Percentiles rank a stretch among this genome's conserved stretches.
Evolutionary conservation across 2,888 invertebrate species (phyloP).

Genomic region (Aspidiotus rigidus): DNA sequence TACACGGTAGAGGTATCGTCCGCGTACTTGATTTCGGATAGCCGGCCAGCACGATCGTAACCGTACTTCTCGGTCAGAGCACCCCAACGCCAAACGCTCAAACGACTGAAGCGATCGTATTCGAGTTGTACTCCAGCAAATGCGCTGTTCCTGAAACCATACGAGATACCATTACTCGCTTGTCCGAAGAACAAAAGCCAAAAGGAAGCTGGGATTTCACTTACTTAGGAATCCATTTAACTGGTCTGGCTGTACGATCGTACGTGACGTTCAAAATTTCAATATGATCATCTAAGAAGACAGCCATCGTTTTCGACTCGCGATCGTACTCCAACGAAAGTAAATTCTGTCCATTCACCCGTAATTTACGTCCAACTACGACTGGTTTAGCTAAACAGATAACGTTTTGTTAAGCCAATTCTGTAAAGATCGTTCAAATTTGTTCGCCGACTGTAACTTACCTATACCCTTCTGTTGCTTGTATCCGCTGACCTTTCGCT

Average conservation of each 20-base stretch:
- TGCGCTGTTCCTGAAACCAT: constrained; percentile 56
- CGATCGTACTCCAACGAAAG: constrained; percentile 84
- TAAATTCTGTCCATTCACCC: constrained; percentile 85
- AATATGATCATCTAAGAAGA: constrained; percentile 77
- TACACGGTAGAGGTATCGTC: constrained; percentile 85
- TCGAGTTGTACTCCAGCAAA: constrained; percentile 84
- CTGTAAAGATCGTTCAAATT: background rate
- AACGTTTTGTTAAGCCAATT: background rate
- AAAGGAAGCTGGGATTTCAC: background rate
- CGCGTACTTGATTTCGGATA: constrained; percentile 82
- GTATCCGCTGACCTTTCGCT: constrained; percentile 52
- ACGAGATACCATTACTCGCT: no score
- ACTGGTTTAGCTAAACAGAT: constrained; percentile 52
- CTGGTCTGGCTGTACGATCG: constrained; percentile 71
- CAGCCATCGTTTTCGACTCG: constrained; percentile 73
- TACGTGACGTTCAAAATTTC: constrained; percentile 79
- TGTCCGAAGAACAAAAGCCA: constrained; percentile 18
- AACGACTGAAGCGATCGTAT: constrained; percentile 80
- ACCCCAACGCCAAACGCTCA: constrained; percentile 88
- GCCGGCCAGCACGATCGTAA: constrained; percentile 79
- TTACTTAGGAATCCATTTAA: constrained; percentile 66
- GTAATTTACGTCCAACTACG: constrained; percentile 72
- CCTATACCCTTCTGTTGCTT: constrained; percentile 16
- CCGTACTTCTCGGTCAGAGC: constrained; percentile 80
- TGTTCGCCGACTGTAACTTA: background rate